Base-by-base conservation (phyloP, 2,113 vertebrate species). In the Acrocephalus kingi region DNA sequence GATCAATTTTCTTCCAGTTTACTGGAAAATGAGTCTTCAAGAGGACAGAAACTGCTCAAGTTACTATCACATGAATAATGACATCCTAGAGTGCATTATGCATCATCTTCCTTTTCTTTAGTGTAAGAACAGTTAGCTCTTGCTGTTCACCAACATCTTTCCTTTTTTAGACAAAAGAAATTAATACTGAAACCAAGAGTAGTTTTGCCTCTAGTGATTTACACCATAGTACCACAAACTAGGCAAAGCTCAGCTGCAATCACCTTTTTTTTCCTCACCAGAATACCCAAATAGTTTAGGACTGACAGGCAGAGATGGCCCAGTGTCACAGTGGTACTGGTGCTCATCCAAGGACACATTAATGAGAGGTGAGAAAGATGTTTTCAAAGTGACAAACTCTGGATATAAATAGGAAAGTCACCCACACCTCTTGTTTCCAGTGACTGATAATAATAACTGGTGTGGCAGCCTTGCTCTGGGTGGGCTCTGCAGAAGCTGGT, bases 331-430 rank as follows among this genome's bases (percentile, higher is more conserved):
- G 39, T 0, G 1, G 31, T 31, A 24, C 81, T 89, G 75, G 56
- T 87, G 48, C 39, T 78, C 58, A 79, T 93, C 56, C 58, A 64
- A 0, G 37, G 43, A 87, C 87, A 83, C 79, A 89, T 93, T 11
- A 19, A 62, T 3, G 21, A 90, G 41, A 93, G 51, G 51, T 87
- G 76, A 90, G 79, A 87, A 95, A 87, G 69, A 87, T 59, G 49
- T 73, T 84, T 92, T 43, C 62, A 87, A 68, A 49, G 30, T 0
- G 7, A 93, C 30, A 85, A 87, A 48, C 39, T 86, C 27, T 56
- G 56, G 27, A 18, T 93, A 94, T 74, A 95, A 90, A 95, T 90
- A 96, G 80, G 43, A 62, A 89, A 80, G 67, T 51, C 12, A 28
- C 31, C n/a, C 2, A 1, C 35, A 48, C 4, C 49, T 17, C 17